Evolutionary conservation across 2,113 vertebrate species (phyloP).

Genomic region (Aspidoscelis tigris): DNA sequence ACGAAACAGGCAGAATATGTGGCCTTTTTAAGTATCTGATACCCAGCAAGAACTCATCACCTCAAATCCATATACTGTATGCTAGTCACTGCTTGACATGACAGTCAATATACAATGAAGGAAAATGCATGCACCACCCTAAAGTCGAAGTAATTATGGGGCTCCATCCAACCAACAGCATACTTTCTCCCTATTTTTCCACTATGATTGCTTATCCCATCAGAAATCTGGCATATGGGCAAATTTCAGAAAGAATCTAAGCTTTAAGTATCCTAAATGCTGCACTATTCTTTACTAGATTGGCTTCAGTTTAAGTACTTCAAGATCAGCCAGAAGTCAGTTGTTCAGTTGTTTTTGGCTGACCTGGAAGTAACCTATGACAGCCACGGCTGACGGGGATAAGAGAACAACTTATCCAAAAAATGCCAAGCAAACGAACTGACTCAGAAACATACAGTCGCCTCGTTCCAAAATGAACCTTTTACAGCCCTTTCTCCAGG

Average conservation of each 20-base stretch:
- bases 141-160: too few relatives aligned
- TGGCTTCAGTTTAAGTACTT: background rate
- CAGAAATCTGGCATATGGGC: background rate
- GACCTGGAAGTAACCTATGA: conserved; percentile 9
- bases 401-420: background rate
- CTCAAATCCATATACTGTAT: background rate
- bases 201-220: background rate
- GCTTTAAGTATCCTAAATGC: background rate
- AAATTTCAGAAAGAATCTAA: background rate
- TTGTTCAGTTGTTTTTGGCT: background rate
- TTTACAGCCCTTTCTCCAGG: background rate
- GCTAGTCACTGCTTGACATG: background rate
- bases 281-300: conserved; percentile 3
- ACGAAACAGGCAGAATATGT: background rate
- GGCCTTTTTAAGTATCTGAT: background rate
- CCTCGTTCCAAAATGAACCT: background rate
- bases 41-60: background rate
- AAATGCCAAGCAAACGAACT: conserved; percentile 1
- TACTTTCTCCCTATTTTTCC: background rate
- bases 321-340: conserved; percentile 23
- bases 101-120: background rate
- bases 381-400: background rate
- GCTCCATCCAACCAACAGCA: background rate
- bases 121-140: too few relatives aligned
- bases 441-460: background rate